A percentile compares a stretch with the other conserved stretches of the same genome.
Conservation (phyloP, 2,797 vertebrate species). For the Rhadinocentrus ornatus region DNA sequence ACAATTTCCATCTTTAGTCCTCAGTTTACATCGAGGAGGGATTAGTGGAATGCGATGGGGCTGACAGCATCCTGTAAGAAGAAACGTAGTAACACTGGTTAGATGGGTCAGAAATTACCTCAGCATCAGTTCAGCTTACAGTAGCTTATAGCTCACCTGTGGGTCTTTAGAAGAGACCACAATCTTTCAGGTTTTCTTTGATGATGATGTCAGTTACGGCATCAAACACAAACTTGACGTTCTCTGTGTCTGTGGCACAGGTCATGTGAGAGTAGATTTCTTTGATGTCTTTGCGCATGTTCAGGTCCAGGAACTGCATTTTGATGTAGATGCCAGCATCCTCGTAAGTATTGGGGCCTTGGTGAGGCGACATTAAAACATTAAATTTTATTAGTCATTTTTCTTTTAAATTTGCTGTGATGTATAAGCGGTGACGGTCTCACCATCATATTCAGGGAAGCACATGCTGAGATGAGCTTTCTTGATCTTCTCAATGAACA, state of each 20-base stretch:
- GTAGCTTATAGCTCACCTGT: conserved; percentile 36
- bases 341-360: conserved; percentile 95
- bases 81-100: conserved; percentile 1
- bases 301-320: conserved; percentile 95
- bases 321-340: conserved; percentile 98
- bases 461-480: conserved; percentile 99
- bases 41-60: conserved; percentile 31
- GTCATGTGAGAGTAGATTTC: conserved; percentile 99
- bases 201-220: conserved; percentile 99
- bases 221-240: conserved; percentile 99
- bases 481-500: conserved; percentile 97
- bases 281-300: conserved; percentile 92
- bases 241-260: conserved; percentile 98
- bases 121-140: neutral
- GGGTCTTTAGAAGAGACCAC: conserved; percentile 92
- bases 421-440: conserved; percentile 43
- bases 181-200: conserved; percentile 99
- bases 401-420: neutral
- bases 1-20: conserved; percentile 48
- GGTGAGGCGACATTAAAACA: neutral
- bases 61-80: conserved; percentile 49
- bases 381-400: conserved; percentile 2
- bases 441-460: conserved; percentile 97
- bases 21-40: conserved; percentile 36
- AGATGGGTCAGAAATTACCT: neutral